A percentile compares a stretch with the other conserved stretches of the same genome.
These are phyloP conservation scores for Drosophila emarginata DNA, from an alignment of 2,888 invertebrate genomes.

Conservation along the genomic window DNA sequence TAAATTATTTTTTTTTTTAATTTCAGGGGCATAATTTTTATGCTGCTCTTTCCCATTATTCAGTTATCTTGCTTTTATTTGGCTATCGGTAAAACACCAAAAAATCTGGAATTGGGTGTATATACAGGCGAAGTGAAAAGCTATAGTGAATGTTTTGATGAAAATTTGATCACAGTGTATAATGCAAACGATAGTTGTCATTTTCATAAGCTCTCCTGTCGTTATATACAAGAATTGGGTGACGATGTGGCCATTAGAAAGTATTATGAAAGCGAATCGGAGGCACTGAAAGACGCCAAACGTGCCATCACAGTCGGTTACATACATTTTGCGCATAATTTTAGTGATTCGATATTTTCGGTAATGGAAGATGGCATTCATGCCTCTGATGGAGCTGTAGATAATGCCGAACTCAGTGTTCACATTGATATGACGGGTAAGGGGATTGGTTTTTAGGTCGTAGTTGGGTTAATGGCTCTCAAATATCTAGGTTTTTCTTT, in stretches of 20 bases:
- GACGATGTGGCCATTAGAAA: conserved; percentile 84
- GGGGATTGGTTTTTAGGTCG: background rate
- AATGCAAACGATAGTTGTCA: conserved; percentile 82
- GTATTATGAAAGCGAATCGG: conserved; percentile 79
- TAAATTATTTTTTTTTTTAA: background rate
- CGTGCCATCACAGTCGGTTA: conserved; percentile 86
- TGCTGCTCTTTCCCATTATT: conserved; percentile 91
- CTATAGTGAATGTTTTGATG: conserved; percentile 82
- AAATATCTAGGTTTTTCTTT: background rate
- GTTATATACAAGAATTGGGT: conserved; percentile 85
- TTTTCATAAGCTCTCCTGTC: conserved; percentile 85
- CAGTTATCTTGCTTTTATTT: conserved; percentile 91
- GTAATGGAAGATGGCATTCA: conserved; percentile 85
- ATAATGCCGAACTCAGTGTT: conserved; percentile 86
- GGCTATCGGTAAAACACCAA: conserved; percentile 90
- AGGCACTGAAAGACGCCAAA: conserved; percentile 84
- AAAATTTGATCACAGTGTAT: conserved; percentile 81
- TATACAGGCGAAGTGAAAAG: conserved; percentile 89
- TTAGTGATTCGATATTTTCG: conserved; percentile 86
- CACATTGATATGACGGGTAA: conserved; percentile 90
- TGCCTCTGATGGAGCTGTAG: conserved; percentile 84
- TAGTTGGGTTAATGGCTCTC: background rate
- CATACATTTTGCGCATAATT: conserved; percentile 88
- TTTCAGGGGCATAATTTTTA: conserved; percentile 90
- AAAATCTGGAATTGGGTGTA: conserved; percentile 88